These are phyloP conservation scores for Carcharodon carcharias DNA, from an alignment of 2,797 vertebrate genomes.

Conservation along the genomic window DNA sequence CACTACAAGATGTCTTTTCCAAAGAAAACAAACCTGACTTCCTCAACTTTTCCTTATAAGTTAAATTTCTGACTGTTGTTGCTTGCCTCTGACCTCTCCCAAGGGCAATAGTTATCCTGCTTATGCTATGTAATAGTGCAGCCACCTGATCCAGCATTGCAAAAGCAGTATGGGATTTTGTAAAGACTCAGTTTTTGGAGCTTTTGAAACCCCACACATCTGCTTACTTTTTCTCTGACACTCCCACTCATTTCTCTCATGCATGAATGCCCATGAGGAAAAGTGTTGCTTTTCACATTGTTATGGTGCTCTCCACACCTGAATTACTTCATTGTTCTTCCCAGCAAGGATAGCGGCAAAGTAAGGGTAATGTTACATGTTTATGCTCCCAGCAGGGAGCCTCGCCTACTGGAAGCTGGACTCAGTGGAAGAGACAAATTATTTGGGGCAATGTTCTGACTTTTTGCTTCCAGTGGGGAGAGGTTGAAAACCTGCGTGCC, in stretches of 20 bases:
- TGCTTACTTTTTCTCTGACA: neutral
- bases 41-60: constrained; percentile 25
- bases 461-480: neutral
- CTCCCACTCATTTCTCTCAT: neutral
- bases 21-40: constrained; percentile 28
- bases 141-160: neutral
- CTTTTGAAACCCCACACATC: neutral
- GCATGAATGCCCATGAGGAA: neutral
- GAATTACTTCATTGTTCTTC: neutral
- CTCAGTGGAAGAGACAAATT: neutral
- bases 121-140: neutral
- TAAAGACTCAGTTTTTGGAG: neutral
- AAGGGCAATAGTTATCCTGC: neutral
- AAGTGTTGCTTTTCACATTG: neutral
- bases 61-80: constrained; percentile 17
- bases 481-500: neutral
- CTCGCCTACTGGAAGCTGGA: neutral
- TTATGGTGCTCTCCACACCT: neutral
- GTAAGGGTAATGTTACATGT: neutral
- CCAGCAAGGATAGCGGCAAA: neutral
- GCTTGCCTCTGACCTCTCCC: neutral
- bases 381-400: neutral
- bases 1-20: neutral
- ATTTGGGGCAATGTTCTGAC: neutral
- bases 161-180: neutral